These are phyloP conservation scores for Etia nguti DNA, from an alignment of 2,113 vertebrate species.

Conservation along the genomic window DNA sequence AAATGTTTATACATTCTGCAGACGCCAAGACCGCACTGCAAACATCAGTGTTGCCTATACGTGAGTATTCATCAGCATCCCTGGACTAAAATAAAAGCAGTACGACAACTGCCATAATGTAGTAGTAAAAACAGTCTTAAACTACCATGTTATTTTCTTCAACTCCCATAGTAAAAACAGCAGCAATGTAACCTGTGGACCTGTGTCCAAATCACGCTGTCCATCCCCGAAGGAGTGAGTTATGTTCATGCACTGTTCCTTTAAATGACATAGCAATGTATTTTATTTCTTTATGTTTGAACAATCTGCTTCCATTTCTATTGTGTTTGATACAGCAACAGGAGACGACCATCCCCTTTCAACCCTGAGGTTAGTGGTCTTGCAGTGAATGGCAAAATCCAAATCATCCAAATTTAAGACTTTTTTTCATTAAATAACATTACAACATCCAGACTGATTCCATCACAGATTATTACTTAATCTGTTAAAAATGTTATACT, in stretches of 20 bases:
- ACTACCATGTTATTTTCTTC: background rate
- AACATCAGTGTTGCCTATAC: background rate
- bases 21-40: background rate
- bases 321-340: background rate
- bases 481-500: background rate
- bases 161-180: background rate
- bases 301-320: background rate
- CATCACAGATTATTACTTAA: background rate
- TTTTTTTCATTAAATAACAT: background rate
- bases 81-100: fast-evolving
- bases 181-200: background rate
- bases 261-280: background rate
- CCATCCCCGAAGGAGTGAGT: constrained; percentile 30
- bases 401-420: background rate
- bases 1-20: background rate
- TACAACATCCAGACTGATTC: background rate
- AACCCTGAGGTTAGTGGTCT: background rate
- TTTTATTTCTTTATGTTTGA: background rate
- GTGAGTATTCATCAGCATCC: background rate
- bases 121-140: background rate
- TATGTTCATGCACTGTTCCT: background rate
- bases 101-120: background rate
- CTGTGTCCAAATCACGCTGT: background rate
- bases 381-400: background rate
- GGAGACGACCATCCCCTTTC: background rate